A percentile compares a stretch with the other conserved stretches of the same genome.
phyloP scores from a whole-genome alignment of 2,888 invertebrate genomes.

The Callosobruchus maculatus region DNA sequence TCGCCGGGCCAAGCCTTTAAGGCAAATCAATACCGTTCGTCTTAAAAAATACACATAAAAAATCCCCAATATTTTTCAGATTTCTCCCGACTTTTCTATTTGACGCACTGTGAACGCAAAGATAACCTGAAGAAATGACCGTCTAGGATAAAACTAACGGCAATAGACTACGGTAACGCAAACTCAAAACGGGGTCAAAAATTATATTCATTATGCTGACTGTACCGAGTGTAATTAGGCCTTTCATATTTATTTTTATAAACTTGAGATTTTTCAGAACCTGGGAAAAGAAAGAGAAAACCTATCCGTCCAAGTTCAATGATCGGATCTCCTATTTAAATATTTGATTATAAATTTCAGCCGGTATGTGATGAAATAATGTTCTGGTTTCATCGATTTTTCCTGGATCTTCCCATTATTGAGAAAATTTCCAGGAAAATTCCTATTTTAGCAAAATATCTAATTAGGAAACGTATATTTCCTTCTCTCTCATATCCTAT shows the following conservation, averaged over 20 bases:
- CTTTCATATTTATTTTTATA: conserved; percentile 51
- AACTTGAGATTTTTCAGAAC: conserved; percentile 46
- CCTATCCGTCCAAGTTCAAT: conserved; percentile 41
- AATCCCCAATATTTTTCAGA: conserved; percentile 32
- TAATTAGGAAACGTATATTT: conserved; percentile 15
- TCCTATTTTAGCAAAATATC: conserved; percentile 5
- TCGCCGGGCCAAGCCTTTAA: conserved; percentile 51
- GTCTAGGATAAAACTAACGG: conserved; percentile 45
- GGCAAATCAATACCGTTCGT: conserved; percentile 51
- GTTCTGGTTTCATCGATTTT: neutral
- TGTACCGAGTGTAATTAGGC: conserved; percentile 42
- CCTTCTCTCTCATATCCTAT: conserved; percentile 28
- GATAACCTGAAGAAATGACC: conserved; percentile 29
- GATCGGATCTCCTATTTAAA: conserved; percentile 29
- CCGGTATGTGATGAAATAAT: neutral
- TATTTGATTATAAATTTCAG: neutral
- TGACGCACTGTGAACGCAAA: conserved; percentile 22
- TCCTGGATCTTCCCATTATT: neutral
- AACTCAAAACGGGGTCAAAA: conserved; percentile 50
- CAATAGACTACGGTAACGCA: conserved; percentile 40
- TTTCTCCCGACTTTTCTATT: conserved; percentile 20
- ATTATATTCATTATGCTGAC: conserved; percentile 40
- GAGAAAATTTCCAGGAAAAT: neutral
- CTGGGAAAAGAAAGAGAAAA: conserved; percentile 47
- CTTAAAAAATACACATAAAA: conserved; percentile 47